These are phyloP conservation scores for Myzus persicae DNA, from an alignment of 1,140 invertebrate genomes.

Conservation along the genomic window DNA sequence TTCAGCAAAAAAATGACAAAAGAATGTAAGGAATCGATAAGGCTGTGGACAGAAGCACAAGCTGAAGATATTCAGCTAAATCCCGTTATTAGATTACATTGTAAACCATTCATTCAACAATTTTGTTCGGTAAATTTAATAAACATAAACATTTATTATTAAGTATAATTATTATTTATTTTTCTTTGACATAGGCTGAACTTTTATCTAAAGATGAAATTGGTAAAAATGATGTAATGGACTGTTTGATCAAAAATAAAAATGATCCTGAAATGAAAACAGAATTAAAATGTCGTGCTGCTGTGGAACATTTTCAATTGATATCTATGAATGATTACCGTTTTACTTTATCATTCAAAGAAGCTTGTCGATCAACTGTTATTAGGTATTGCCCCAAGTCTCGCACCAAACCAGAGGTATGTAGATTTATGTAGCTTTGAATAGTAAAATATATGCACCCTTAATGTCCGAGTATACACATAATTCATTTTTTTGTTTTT, in stretches of 20 bases:
- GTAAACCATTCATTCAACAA: conserved; percentile 81
- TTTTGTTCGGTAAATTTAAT: conserved; percentile 74
- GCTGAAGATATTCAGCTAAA: conserved; percentile 87
- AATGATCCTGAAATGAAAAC: conserved; percentile 79
- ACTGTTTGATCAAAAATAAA: conserved; percentile 93
- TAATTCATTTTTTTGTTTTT: conserved; percentile 61
- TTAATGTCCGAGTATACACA: neutral
- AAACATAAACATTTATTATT: neutral
- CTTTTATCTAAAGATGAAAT: conserved; percentile 43
- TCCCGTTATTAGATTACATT: conserved; percentile 82
- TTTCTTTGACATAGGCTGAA: neutral
- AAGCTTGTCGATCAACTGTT: conserved; percentile 88
- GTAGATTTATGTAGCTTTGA: neutral
- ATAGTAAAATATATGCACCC: neutral
- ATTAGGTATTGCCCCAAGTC: conserved; percentile 77
- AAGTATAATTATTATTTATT: conserved; percentile 46
- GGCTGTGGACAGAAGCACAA: conserved; percentile 90
- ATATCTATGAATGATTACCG: conserved; percentile 93
- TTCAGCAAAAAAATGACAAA: conserved; percentile 60
- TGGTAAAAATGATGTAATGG: conserved; percentile 78
- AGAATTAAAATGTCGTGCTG: conserved; percentile 86
- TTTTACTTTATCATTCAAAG: conserved; percentile 95
- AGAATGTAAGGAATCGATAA: conserved; percentile 76
- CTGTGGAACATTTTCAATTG: conserved; percentile 93
- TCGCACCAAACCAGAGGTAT: conserved; percentile 64